Evolutionary conservation across 2,888 invertebrate genomes (phyloP).

Genomic region (Eupsilia transversa): DNA sequence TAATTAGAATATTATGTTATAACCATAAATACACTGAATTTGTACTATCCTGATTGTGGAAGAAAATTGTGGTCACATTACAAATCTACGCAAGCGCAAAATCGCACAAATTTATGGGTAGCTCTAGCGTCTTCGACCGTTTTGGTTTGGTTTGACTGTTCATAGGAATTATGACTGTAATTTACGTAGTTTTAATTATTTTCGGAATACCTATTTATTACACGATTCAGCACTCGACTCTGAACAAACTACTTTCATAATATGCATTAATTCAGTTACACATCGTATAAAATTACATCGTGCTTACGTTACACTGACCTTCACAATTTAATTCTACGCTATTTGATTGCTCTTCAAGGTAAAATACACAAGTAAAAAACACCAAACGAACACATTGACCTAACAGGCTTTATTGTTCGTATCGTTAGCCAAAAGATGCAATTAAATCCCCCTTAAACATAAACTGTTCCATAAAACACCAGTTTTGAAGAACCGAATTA

Average conservation of each 20-base stretch:
- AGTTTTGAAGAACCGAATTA: conserved; percentile 36
- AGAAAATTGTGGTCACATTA: neutral
- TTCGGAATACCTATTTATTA: too few species aligned
- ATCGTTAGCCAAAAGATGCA: conserved; percentile 15
- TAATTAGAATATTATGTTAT: neutral
- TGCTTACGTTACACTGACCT: neutral
- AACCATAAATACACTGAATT: neutral
- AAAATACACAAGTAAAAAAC: neutral
- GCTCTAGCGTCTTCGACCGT: neutral
- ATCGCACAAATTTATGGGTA: neutral
- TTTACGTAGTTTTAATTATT: neutral
- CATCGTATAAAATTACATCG: neutral
- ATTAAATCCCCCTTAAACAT: conserved; percentile 22
- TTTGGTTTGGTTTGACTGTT: neutral
- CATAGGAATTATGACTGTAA: neutral
- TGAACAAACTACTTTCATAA: neutral
- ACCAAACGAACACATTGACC: neutral
- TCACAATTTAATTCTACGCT: neutral
- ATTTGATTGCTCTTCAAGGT: neutral
- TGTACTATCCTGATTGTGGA: too few species aligned
- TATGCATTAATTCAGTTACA: neutral
- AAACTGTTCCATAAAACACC: conserved; percentile 28
- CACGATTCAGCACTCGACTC: too few species aligned
- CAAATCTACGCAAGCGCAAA: neutral
- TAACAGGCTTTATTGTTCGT: conserved; percentile 3